Conservation (phyloP, 2,888 invertebrate species). For the Mythimna pallens region DNA sequence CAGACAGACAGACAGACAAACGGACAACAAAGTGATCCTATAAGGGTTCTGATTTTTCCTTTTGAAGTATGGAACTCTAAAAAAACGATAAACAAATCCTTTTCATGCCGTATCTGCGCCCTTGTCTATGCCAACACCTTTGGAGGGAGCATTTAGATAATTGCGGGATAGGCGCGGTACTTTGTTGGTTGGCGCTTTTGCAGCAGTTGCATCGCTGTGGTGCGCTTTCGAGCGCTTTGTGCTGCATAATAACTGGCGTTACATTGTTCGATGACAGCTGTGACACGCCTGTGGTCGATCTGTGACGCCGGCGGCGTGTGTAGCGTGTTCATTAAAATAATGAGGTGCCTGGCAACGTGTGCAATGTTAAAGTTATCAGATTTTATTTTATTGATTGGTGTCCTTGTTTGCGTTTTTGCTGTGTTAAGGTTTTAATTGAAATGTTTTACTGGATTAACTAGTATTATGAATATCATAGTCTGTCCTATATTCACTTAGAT, state of each 20-base stretch:
- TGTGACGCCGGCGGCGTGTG: conserved; percentile 53
- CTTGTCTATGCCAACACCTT: conserved; percentile 74
- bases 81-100: not conserved
- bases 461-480: not conserved
- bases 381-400: conserved; percentile 39
- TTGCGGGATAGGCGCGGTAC: conserved; percentile 83
- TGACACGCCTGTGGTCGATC: conserved; percentile 67
- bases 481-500: no score
- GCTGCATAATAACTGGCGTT: conserved; percentile 80
- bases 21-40: no score
- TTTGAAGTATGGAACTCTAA: no score
- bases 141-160: conserved; percentile 85
- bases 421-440: not conserved
- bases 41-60: no score
- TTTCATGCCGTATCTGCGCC: conserved; percentile 41
- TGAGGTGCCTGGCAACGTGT: conserved; percentile 56
- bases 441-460: not conserved
- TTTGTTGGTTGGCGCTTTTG: conserved; percentile 82
- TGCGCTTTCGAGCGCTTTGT: conserved; percentile 72
- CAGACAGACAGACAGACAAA: no score
- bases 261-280: conserved; percentile 77
- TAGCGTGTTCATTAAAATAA: conserved; percentile 74
- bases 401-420: conserved; percentile 25
- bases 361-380: not conserved
- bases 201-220: conserved; percentile 62